These are phyloP conservation scores for Siphonodentalium dalli DNA, from an alignment of 2,888 invertebrate genomes.

Conservation along the genomic window DNA sequence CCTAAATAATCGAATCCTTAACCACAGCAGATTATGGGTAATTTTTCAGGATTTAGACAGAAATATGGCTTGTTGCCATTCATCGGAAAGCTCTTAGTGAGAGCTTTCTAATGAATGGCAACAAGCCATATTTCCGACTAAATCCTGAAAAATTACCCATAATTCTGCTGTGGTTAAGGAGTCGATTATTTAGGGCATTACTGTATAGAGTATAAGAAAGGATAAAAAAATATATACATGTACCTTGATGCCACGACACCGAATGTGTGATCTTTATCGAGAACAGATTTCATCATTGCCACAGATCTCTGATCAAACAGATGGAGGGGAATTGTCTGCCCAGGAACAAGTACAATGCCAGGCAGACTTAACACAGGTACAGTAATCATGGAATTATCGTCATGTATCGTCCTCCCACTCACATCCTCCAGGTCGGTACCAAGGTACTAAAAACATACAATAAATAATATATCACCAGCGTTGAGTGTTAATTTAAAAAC, in stretches of 20 bases:
- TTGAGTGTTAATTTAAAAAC: not conserved
- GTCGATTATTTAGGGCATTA: no score
- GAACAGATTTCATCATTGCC: conserved; percentile 71
- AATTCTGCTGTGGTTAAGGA: no score
- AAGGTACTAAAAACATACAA: conserved; percentile 68
- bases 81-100: no score
- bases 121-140: no score
- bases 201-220: not conserved
- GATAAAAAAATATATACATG: not conserved
- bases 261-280: conserved; percentile 72
- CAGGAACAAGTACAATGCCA: conserved; percentile 75
- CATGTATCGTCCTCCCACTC: conserved; percentile 73
- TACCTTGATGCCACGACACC: conserved; percentile 69
- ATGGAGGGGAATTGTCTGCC: conserved; percentile 80
- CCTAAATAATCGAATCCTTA: no score
- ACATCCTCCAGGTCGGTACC: conserved; percentile 72
- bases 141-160: no score
- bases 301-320: conserved; percentile 70
- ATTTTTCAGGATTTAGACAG: no score
- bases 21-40: no score
- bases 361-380: conserved; percentile 72
- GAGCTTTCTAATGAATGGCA: no score
- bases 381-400: conserved; percentile 66
- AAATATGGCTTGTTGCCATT: no score
- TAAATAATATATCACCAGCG: not conserved